phyloP scores from a whole-genome alignment of 2,113 vertebrate species.

The Myocastor coypus region DNA sequence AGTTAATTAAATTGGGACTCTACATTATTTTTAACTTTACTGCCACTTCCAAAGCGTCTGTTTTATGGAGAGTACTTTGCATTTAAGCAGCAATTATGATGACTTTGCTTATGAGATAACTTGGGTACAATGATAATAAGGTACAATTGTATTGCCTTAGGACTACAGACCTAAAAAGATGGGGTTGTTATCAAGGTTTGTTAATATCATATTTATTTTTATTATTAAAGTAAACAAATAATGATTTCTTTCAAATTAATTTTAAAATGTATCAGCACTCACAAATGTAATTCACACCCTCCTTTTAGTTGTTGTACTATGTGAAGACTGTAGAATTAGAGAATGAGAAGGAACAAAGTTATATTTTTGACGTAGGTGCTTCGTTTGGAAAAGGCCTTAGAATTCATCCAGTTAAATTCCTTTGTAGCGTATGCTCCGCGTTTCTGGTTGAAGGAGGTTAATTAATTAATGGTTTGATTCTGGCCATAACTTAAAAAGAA shows the following conservation, averaged over 20 bases:
- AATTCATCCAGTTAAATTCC: neutral
- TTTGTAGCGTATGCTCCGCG: neutral
- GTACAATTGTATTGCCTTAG: neutral
- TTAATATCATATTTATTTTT: neutral
- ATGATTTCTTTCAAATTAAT: neutral
- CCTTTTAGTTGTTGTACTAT: neutral
- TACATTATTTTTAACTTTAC: neutral
- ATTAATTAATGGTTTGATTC: neutral
- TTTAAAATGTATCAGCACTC: neutral
- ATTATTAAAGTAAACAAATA: neutral
- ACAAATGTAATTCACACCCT: neutral
- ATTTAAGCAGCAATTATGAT: neutral
- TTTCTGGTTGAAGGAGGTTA: neutral
- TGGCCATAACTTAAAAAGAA: neutral
- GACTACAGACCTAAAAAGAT: neutral
- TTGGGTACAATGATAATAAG: neutral
- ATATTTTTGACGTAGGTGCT: neutral
- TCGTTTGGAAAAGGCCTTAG: neutral
- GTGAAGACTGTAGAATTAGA: neutral
- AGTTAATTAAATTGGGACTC: neutral
- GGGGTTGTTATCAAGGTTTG: neutral
- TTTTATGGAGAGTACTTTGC: neutral
- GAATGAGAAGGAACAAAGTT: neutral
- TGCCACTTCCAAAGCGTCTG: neutral
- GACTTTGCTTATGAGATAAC: conserved; percentile 8